These are phyloP conservation scores for Acutogordius australiensis DNA, from an alignment of 2,888 invertebrate genomes.

Conservation along the genomic window DNA sequence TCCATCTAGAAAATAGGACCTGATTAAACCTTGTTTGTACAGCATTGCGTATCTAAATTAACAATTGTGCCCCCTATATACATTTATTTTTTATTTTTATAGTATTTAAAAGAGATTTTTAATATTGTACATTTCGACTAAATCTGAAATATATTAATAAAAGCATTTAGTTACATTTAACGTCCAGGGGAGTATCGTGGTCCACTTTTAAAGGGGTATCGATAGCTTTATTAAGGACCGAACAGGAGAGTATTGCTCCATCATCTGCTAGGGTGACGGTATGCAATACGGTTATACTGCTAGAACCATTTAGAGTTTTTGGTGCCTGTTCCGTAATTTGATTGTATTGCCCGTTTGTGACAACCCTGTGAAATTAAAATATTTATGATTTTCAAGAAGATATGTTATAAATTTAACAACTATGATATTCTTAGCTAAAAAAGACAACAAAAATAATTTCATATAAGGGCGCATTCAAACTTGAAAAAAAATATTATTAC, in stretches of 20 bases:
- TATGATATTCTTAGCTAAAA: no score
- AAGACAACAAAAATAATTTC: no score
- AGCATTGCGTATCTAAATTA: no score
- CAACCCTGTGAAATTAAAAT: neutral
- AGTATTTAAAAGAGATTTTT: no score
- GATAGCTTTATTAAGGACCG: neutral
- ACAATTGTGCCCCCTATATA: no score
- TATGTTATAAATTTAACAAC: neutral
- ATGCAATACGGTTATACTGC: neutral
- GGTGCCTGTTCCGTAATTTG: neutral
- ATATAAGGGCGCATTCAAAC: no score
- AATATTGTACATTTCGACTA: no score
- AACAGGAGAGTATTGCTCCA: neutral
- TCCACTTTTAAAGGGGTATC: neutral
- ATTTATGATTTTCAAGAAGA: neutral
- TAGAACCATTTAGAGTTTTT: neutral
- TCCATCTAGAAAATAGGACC: no score
- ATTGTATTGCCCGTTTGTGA: neutral
- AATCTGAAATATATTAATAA: no score
- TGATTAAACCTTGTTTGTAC: no score
- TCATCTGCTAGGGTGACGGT: neutral
- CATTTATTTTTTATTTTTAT: no score
- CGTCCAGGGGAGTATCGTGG: neutral
- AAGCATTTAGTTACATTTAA: neutral
- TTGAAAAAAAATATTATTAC: no score